phyloP scores from a whole-genome alignment of 2,113 vertebrate species.

The Thymallus thymallus region DNA sequence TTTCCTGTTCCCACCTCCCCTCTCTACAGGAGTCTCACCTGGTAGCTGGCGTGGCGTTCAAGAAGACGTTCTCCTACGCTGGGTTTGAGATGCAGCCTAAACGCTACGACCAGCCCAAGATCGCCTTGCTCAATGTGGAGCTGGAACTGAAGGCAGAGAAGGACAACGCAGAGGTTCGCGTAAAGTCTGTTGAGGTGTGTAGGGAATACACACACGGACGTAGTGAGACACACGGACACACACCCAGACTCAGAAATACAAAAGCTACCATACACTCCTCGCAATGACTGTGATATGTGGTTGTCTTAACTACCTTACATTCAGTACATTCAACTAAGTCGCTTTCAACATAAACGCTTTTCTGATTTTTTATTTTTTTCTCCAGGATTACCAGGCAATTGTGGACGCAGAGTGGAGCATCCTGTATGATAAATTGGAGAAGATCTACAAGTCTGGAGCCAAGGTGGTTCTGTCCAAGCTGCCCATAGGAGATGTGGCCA shows the following conservation, averaged over 20 bases:
- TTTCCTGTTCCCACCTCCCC: neutral
- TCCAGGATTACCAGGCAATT: constrained; percentile 95
- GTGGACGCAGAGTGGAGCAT: constrained; percentile 98
- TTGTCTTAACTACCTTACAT: no score
- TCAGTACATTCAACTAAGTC: no score
- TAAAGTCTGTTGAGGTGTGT: constrained; percentile 87
- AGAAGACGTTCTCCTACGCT: constrained; percentile 97
- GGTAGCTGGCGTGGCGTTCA: constrained; percentile 92
- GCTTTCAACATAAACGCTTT: neutral
- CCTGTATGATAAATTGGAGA: constrained; percentile 95
- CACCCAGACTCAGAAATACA: neutral
- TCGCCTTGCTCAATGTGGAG: constrained; percentile 92
- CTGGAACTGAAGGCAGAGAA: constrained; percentile 97
- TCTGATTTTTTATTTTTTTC: neutral
- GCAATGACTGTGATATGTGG: no score
- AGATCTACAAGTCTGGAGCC: constrained; percentile 88
- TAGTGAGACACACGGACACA: neutral
- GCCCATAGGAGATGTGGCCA: constrained; percentile 94
- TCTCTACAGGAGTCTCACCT: constrained; percentile 86
- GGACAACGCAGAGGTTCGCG: constrained; percentile 93
- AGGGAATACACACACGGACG: neutral
- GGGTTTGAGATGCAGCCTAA: constrained; percentile 99
- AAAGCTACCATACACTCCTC: neutral
- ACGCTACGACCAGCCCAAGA: constrained; percentile 84
- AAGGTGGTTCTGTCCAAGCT: constrained; percentile 95